phyloP scores from a whole-genome alignment of 2,797 vertebrate species.

The Orestias chungarensis region DNA sequence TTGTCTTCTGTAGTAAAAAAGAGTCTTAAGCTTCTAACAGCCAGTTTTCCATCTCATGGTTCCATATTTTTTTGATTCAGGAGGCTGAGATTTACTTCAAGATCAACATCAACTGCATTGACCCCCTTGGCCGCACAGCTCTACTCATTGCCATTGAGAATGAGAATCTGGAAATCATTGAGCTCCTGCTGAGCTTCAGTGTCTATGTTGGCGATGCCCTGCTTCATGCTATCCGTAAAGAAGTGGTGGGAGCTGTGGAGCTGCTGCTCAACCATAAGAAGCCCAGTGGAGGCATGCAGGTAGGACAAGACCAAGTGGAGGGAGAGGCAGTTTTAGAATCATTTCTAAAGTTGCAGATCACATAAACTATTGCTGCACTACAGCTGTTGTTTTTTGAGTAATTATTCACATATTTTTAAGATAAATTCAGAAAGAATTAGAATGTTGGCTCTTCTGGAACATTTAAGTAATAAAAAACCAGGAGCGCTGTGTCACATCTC shows the following conservation, averaged over 20 bases:
- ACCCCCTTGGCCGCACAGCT: slow-evolving; percentile 96
- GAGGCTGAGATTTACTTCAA: slow-evolving; percentile 99
- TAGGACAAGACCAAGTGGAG: slow-evolving; percentile 42
- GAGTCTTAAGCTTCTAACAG: background rate
- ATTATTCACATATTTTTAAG: background rate
- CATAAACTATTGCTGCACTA: background rate
- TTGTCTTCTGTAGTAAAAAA: background rate
- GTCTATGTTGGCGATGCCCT: slow-evolving; percentile 95
- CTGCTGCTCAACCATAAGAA: slow-evolving; percentile 96
- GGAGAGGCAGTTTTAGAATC: slow-evolving; percentile 1
- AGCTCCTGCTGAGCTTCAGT: slow-evolving; percentile 90
- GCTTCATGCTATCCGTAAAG: slow-evolving; percentile 94
- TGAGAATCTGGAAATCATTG: slow-evolving; percentile 98
- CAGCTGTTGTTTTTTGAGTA: background rate
- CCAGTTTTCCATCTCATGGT: slow-evolving; percentile 8
- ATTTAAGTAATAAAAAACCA: background rate
- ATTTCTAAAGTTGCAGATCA: slow-evolving; percentile 9
- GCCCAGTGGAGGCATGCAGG: slow-evolving; percentile 95
- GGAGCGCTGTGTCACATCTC: background rate
- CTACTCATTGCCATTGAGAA: slow-evolving; percentile 97
- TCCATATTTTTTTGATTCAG: slow-evolving; percentile 39
- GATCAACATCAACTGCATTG: slow-evolving; percentile 99
- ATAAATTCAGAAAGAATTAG: background rate
- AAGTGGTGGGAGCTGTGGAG: slow-evolving; percentile 96
- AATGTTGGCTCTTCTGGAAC: background rate